phyloP scores from a whole-genome alignment of 2,888 invertebrate species.

The Drosophila rellima region DNA sequence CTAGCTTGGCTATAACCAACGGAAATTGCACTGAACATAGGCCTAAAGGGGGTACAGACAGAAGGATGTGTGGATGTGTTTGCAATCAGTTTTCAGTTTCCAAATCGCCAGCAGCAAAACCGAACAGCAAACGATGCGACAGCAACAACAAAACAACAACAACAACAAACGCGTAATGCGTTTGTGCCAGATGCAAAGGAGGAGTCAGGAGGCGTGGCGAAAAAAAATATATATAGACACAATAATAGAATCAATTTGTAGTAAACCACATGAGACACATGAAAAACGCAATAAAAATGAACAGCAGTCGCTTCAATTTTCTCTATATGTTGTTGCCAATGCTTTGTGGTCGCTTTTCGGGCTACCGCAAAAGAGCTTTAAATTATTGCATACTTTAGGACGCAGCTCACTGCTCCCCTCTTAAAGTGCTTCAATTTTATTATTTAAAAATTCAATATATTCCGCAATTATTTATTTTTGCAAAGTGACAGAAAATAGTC shows the following conservation, averaged over 20 bases:
- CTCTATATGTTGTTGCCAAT: constrained; percentile 19
- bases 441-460: constrained; percentile 19
- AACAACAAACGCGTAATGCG: constrained; percentile 41
- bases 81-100: constrained; percentile 78
- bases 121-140: constrained; percentile 51
- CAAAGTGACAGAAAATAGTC: not conserved
- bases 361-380: constrained; percentile 69
- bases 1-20: constrained; percentile 28
- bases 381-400: constrained; percentile 72
- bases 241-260: constrained; percentile 83
- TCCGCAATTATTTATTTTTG: too few relatives aligned
- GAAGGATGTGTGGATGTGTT: constrained; percentile 34
- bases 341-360: constrained; percentile 61
- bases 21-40: constrained; percentile 70
- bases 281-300: constrained; percentile 75
- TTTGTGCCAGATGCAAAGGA: not conserved
- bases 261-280: constrained; percentile 79
- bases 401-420: constrained; percentile 13
- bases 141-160: constrained; percentile 31
- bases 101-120: constrained; percentile 73
- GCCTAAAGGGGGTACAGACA: constrained; percentile 21
- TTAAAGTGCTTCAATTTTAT: constrained; percentile 7
- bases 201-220: constrained; percentile 6
- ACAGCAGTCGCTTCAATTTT: constrained; percentile 49
- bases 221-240: constrained; percentile 28